These are phyloP conservation scores for Zaprionus inermis DNA, from an alignment of 1,140 invertebrate genomes.

Conservation along the genomic window DNA sequence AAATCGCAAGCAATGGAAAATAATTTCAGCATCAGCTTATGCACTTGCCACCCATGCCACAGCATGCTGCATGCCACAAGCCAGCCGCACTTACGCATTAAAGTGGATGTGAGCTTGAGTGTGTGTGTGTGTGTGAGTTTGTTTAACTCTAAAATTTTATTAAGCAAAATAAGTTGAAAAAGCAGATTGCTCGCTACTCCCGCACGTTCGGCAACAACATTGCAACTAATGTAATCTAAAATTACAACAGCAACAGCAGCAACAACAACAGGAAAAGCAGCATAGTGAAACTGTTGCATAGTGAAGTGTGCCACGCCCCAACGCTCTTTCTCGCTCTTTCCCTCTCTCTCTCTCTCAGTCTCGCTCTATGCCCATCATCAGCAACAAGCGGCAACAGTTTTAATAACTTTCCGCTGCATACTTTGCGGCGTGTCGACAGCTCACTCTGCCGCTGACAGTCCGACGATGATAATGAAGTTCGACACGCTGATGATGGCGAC, in stretches of 20 bases:
- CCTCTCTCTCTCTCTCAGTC: background rate
- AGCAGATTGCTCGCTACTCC: background rate
- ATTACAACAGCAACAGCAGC: constrained; percentile 39
- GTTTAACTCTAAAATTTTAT: constrained; percentile 2
- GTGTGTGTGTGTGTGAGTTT: background rate
- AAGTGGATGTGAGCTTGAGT: background rate
- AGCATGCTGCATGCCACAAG: background rate
- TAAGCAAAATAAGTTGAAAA: background rate
- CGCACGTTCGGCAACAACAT: constrained; percentile 5
- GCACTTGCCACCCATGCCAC: background rate
- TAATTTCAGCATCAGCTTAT: constrained; percentile 3
- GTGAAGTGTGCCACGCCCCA: constrained; percentile 16
- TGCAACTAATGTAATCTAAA: constrained; percentile 22
- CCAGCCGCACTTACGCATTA: background rate
- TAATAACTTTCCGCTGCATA: constrained; percentile 59
- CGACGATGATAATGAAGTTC: constrained; percentile 18
- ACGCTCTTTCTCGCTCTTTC: constrained; percentile 1
- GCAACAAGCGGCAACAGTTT: constrained; percentile 49
- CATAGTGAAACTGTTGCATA: constrained; percentile 27
- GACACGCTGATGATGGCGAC: constrained; percentile 7
- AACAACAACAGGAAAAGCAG: background rate
- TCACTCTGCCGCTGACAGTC: constrained; percentile 23
- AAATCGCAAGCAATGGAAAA: constrained; percentile 6
- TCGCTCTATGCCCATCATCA: background rate
- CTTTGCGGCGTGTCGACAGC: constrained; percentile 27